Evolutionary conservation across 2,113 vertebrate species (phyloP).

Genomic region (Xyliphius kryptos): DNA sequence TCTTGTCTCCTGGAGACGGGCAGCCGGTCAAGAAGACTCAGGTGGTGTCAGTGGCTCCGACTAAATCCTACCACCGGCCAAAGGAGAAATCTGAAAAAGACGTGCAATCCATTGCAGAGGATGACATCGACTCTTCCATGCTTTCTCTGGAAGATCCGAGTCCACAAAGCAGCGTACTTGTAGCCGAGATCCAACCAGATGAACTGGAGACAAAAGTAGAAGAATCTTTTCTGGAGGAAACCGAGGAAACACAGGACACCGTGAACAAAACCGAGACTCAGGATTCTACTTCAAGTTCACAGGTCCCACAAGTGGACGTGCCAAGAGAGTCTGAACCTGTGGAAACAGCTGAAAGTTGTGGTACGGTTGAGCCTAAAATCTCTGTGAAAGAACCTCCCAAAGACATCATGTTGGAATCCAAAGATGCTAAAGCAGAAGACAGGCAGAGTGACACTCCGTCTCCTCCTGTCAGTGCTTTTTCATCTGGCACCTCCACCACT

Average conservation of each 20-base stretch:
- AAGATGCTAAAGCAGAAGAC: constrained; percentile 86
- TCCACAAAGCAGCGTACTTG: no score
- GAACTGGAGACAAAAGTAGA: constrained; percentile 35
- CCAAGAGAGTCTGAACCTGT: no score
- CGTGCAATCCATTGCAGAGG: constrained; percentile 27
- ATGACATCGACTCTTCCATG: constrained; percentile 37
- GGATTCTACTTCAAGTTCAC: background rate
- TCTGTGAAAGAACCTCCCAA: constrained; percentile 61
- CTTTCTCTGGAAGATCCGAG: constrained; percentile 33
- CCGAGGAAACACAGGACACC: no score
- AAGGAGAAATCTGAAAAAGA: constrained; percentile 70
- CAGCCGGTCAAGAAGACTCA: constrained; percentile 67
- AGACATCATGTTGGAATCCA: constrained; percentile 67
- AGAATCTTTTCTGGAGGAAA: no score
- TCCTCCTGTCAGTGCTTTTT: constrained; percentile 91
- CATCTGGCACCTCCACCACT: constrained; percentile 95
- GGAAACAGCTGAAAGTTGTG: no score
- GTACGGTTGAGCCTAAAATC: constrained; percentile 29
- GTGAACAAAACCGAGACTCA: background rate
- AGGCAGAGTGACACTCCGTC: constrained; percentile 94
- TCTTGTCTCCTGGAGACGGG: constrained; percentile 72
- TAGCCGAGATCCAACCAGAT: constrained; percentile 33
- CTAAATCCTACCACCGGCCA: constrained; percentile 75
- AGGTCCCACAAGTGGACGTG: background rate
- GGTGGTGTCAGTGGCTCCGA: constrained; percentile 88